Base-by-base conservation (phyloP, 2,888 invertebrate genomes). In the Hirtodrosophila trivittata region DNA sequence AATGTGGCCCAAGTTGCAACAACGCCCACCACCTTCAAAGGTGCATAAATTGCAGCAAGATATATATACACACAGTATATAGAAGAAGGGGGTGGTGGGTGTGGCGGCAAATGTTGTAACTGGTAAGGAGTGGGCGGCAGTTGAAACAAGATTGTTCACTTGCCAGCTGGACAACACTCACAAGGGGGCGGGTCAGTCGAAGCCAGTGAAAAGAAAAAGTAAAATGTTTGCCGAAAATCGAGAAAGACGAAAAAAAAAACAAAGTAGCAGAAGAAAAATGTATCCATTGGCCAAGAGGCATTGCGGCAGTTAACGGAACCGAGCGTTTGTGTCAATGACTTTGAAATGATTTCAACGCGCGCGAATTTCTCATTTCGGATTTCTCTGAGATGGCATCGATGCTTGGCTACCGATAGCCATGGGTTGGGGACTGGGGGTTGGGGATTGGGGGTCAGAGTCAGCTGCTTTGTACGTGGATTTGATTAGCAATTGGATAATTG, bases 401-500 rank as follows among this genome's bases (percentile, higher is more conserved):
- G 50, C 2, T 1, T 35, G 28, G n/a, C n/a, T 33, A 21, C 5
- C 18, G 5, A 5, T 21, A 21, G 18, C 18, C 5, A 5, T 5
- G 3, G 2, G 18, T 21, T 21, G 18, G 5, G 2, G 2, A 5
- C 18, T 21, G 18, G 2, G 2, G 5, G 25, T 28, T 13, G 43
- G 37, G n/a, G 49, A 35, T 55, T 46, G 54, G 73, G 64, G 77
- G 77, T 80, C 81, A 84, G 71, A 12, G 18, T 38, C 66, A n/a
- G 33, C 60, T 41, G 42, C 35, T 47, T 25, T 56, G 75, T 83
- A 83, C 83, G 86, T 83, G 81, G 56, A 80, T 77, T 76, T 76
- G 66, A 83, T 86, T 77, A 76, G 65, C 84, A 76, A 81, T 83
- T 71, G 86, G 81, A 86, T 83, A 83, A 86, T 83, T 86, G 74